Evolutionary conservation across 2,888 invertebrate species (phyloP).

Genomic region (Pilophorus perplexus): DNA sequence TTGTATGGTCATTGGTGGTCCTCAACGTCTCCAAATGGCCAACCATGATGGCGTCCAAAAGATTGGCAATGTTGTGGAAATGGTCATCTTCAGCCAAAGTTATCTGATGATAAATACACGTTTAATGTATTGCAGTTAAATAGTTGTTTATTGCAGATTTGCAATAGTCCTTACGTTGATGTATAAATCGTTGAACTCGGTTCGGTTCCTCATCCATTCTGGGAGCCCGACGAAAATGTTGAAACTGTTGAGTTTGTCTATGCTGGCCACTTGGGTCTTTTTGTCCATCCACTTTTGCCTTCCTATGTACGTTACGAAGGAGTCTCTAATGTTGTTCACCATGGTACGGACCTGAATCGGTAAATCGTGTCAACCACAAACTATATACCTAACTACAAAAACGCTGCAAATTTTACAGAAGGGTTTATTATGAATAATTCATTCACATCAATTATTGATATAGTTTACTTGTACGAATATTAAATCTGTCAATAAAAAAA

Average conservation of each 20-base stretch:
- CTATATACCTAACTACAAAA: no score
- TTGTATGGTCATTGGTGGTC: constrained; percentile 7
- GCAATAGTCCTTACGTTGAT: constrained; percentile 58
- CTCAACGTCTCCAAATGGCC: constrained; percentile 7
- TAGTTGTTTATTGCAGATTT: neutral
- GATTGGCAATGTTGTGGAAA: constrained; percentile 19
- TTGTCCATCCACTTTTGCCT: constrained; percentile 78
- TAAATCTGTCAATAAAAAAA: no score
- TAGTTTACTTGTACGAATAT: neutral
- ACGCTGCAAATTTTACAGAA: no score
- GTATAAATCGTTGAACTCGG: constrained; percentile 68
- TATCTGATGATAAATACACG: neutral
- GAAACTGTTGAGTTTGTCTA: constrained; percentile 66
- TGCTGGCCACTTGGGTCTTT: constrained; percentile 66
- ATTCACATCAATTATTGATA: no score
- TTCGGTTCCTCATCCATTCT: constrained; percentile 67
- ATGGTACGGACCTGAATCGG: constrained; percentile 21
- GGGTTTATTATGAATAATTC: no score
- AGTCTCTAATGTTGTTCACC: constrained; percentile 2
- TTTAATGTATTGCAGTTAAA: no score
- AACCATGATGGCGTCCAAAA: constrained; percentile 23
- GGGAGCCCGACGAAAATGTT: constrained; percentile 78
- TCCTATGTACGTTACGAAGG: constrained; percentile 52
- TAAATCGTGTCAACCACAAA: no score
- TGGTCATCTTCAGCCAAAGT: constrained; percentile 23